Conservation (phyloP, 2,797 vertebrate genomes). For the Manis pentadactyla region DNA sequence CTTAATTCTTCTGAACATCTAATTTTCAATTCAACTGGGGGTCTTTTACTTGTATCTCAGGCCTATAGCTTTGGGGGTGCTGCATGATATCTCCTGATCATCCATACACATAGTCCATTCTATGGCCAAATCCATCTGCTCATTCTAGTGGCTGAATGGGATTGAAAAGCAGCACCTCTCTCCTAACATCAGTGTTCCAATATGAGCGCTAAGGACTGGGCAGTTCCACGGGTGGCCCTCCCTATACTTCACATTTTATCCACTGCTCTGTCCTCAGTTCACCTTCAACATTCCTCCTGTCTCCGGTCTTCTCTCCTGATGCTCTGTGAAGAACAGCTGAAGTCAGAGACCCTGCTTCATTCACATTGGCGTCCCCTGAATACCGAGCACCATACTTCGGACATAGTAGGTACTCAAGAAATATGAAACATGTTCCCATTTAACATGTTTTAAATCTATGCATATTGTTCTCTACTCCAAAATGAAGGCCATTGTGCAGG, state of each 20-base stretch:
- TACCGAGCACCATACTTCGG: background rate
- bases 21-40: background rate
- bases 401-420: background rate
- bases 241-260: background rate
- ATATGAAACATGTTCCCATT: background rate
- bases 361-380: background rate
- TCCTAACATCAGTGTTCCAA: background rate
- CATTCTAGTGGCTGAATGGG: background rate
- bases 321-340: background rate
- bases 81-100: background rate
- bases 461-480: background rate
- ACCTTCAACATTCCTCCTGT: background rate
- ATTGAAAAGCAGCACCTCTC: conserved; percentile 7
- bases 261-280: background rate
- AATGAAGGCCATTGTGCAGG: background rate
- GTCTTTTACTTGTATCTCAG: background rate
- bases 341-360: background rate
- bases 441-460: background rate
- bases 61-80: background rate
- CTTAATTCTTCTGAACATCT: background rate
- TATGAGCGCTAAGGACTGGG: background rate
- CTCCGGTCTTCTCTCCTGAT: background rate
- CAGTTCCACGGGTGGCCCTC: background rate
- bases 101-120: background rate
- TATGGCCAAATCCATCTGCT: background rate